Conservation (phyloP, 2,888 invertebrate genomes). For the Ceramica pisi region DNA sequence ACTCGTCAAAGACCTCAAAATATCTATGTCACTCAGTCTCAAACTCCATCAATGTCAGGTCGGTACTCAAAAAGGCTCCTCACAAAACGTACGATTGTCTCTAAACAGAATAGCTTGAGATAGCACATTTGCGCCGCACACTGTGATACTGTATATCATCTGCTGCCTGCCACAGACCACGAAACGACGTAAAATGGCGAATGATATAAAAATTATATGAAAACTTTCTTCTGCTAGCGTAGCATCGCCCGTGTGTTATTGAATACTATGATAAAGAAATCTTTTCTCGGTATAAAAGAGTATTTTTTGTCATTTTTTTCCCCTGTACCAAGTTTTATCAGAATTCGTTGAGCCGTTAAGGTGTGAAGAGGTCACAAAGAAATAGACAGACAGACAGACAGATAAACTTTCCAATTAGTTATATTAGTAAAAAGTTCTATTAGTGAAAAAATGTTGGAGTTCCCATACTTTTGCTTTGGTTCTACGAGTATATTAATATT, state of each 20-base stretch:
- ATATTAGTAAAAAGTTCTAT: too few species aligned
- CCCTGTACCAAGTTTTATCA: too few species aligned
- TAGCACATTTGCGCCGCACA: slow-evolving; percentile 82
- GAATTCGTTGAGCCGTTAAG: too few species aligned
- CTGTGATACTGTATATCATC: slow-evolving; percentile 83
- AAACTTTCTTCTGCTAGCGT: not conserved
- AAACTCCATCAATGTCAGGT: slow-evolving; percentile 46
- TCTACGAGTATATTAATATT: not conserved
- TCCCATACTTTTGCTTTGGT: not conserved
- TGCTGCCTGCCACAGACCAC: slow-evolving; percentile 69
- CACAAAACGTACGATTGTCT: slow-evolving; percentile 73
- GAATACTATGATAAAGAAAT: too few species aligned
- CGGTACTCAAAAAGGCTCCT: slow-evolving; percentile 52
- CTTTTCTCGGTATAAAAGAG: too few species aligned
- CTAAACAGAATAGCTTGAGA: slow-evolving; percentile 77
- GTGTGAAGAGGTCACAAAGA: too few species aligned
- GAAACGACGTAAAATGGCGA: slow-evolving; percentile 8
- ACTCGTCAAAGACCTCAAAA: slow-evolving; percentile 12
- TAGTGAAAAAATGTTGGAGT: too few species aligned
- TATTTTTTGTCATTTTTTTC: too few species aligned
- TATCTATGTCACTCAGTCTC: slow-evolving; percentile 42
- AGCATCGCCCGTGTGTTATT: too few species aligned
- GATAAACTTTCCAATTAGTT: too few species aligned
- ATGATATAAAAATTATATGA: slow-evolving; percentile 11
- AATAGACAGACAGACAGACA: too few species aligned